A percentile compares a stretch with the other conserved stretches of the same genome.
phyloP scores from a whole-genome alignment of 2,888 invertebrate genomes.

The Tolmerus cingulatus region DNA sequence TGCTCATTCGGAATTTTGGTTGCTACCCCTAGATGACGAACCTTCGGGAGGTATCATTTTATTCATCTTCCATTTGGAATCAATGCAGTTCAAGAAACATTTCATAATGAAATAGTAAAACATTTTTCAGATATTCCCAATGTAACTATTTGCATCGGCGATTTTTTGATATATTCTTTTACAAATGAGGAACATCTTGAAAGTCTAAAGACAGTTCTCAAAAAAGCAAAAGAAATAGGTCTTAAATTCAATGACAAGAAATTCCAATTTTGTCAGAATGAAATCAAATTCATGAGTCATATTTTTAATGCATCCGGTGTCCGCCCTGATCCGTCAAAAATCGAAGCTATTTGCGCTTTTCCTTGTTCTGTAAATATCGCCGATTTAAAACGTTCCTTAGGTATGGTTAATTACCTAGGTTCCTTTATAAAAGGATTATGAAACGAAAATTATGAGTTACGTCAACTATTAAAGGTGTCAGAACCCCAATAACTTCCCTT shows the following conservation, averaged over 20 bases:
- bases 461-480: neutral
- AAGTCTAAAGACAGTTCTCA: neutral
- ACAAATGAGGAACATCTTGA: neutral
- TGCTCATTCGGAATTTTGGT: neutral
- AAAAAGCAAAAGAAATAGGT: slow-evolving; percentile 33
- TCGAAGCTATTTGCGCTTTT: slow-evolving; percentile 46
- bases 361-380: slow-evolving; percentile 40
- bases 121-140: slow-evolving; percentile 27
- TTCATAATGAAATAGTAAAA: slow-evolving; percentile 50
- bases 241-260: slow-evolving; percentile 39
- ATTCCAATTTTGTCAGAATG: neutral
- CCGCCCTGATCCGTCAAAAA: slow-evolving; percentile 46
- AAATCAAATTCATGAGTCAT: slow-evolving; percentile 51
- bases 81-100: slow-evolving; percentile 52
- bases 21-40: neutral
- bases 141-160: slow-evolving; percentile 42
- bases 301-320: slow-evolving; percentile 48
- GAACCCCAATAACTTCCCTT: too few relatives aligned
- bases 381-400: slow-evolving; percentile 43
- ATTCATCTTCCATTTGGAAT: slow-evolving; percentile 51
- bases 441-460: neutral
- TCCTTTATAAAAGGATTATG: neutral
- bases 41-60: slow-evolving; percentile 50
- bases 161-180: neutral
- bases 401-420: neutral